phyloP scores from a whole-genome alignment of 2,797 vertebrate genomes.

The Paratrypauchen microcephalus region DNA sequence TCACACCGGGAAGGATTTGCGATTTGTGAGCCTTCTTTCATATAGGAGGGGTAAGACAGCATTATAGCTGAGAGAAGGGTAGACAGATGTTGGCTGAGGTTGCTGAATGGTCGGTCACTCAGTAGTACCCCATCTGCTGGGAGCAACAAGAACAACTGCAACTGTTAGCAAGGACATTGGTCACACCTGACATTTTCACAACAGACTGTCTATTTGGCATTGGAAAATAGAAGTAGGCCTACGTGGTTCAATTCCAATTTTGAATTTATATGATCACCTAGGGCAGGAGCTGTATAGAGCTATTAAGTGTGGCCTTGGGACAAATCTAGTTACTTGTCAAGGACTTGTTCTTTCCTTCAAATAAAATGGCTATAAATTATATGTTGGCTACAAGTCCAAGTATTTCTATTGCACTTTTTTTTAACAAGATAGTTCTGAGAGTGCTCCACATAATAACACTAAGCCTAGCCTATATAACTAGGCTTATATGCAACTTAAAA shows the following conservation, averaged over 20 bases:
- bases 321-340: background rate
- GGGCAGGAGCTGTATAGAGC: background rate
- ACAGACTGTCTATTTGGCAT: background rate
- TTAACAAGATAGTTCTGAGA: too few relatives aligned
- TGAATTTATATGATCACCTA: background rate
- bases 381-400: too few relatives aligned
- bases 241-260: background rate
- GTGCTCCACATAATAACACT: too few relatives aligned
- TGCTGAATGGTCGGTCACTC: slow-evolving; percentile 23
- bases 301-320: background rate
- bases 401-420: too few relatives aligned
- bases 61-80: slow-evolving; percentile 13
- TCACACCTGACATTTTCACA: slow-evolving; percentile 14
- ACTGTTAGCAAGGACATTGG: slow-evolving; percentile 1
- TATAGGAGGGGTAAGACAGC: slow-evolving; percentile 29
- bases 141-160: slow-evolving; percentile 35
- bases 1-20: slow-evolving; percentile 21
- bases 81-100: slow-evolving; percentile 21
- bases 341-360: background rate
- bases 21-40: slow-evolving; percentile 24
- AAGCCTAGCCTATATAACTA: too few relatives aligned
- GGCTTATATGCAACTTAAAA: too few relatives aligned
- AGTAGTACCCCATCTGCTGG: slow-evolving; percentile 66
- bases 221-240: background rate
- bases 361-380: too few relatives aligned